Conservation (phyloP, 2,797 vertebrate genomes). For the Petrocephalus schoutedeni region DNA sequence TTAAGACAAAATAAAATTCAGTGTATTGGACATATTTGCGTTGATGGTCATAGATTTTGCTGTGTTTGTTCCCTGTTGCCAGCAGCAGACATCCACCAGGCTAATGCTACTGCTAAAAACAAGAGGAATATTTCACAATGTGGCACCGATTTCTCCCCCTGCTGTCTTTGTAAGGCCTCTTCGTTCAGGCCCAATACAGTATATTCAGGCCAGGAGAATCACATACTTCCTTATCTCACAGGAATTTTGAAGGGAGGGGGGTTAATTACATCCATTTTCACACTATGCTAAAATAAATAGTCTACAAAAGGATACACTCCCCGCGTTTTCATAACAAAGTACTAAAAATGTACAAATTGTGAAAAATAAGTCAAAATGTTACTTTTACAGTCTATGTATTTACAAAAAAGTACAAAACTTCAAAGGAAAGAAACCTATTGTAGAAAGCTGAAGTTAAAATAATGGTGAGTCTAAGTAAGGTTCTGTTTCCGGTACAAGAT, state of each 20-base stretch:
- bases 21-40: slow-evolving; percentile 8
- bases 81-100: neutral
- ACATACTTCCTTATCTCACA: slow-evolving; percentile 32
- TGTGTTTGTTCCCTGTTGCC: neutral
- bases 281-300: slow-evolving; percentile 70
- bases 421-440: slow-evolving; percentile 53
- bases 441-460: slow-evolving; percentile 43
- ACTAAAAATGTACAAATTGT: slow-evolving; percentile 73
- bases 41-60: neutral
- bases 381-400: slow-evolving; percentile 71
- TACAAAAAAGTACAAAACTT: slow-evolving; percentile 81
- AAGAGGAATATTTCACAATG: neutral
- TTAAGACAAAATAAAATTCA: slow-evolving; percentile 9
- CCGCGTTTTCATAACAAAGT: slow-evolving; percentile 45
- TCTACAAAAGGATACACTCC: slow-evolving; percentile 56
- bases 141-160: slow-evolving; percentile 25
- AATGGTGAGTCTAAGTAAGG: slow-evolving; percentile 39
- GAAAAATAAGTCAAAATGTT: slow-evolving; percentile 66
- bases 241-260: slow-evolving; percentile 19
- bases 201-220: neutral
- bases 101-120: neutral
- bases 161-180: slow-evolving; percentile 21
- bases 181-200: slow-evolving; percentile 22
- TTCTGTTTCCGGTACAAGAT: slow-evolving; percentile 22
- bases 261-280: slow-evolving; percentile 53